Evolutionary conservation across 2,113 vertebrate genomes (phyloP).

Genomic region (Paradoxurus hermaphroditus): DNA sequence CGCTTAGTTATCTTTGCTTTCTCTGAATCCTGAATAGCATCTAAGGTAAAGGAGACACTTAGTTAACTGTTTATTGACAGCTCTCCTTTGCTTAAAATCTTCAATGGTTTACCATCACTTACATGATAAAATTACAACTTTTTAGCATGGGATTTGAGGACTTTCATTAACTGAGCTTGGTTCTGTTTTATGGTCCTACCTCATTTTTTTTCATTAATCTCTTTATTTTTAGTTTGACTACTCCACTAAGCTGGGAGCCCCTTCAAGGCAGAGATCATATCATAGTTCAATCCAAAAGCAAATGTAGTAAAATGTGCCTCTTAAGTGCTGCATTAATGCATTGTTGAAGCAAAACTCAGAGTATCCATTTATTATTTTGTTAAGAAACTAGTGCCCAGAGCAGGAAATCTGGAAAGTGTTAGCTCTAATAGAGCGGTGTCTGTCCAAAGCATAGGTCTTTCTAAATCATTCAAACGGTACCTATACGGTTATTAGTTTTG

Average conservation of each 20-base stretch:
- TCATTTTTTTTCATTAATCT: not conserved
- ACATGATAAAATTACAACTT: not conserved
- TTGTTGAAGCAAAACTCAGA: not conserved
- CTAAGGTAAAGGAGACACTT: not conserved
- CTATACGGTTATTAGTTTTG: not conserved
- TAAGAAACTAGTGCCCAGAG: not conserved
- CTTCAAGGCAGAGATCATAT: not conserved
- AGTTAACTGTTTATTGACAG: not conserved
- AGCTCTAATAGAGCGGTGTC: not conserved
- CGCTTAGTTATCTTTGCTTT: not conserved
- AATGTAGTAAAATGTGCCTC: not conserved
- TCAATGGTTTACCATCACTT: not conserved
- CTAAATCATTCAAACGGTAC: not conserved
- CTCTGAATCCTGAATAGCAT: not conserved
- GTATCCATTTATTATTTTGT: not conserved
- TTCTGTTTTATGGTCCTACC: not conserved
- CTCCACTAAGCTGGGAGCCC: not conserved
- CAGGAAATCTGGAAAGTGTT: not conserved
- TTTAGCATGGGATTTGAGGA: not conserved
- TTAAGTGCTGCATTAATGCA: not conserved
- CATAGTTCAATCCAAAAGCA: not conserved
- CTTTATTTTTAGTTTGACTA: not conserved
- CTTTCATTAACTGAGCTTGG: not conserved
- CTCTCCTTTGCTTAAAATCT: not conserved
- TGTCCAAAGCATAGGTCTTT: not conserved